These are phyloP conservation scores for Polymixis flavicincta DNA, from an alignment of 2,888 invertebrate genomes.

Conservation along the genomic window DNA sequence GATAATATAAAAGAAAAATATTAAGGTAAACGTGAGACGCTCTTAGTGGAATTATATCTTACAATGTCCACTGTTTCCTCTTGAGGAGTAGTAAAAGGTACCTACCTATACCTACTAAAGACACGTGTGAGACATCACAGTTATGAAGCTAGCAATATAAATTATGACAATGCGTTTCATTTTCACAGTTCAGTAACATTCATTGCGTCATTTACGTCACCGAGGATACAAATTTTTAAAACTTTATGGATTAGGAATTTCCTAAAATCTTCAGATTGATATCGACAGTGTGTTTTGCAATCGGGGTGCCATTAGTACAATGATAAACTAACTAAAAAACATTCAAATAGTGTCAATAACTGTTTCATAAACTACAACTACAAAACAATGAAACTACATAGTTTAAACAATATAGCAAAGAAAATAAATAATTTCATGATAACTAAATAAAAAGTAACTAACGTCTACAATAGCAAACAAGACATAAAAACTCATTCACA, in stretches of 20 bases:
- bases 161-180: neutral
- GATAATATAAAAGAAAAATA: slow-evolving; percentile 64
- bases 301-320: neutral
- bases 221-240: neutral
- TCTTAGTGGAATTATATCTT: slow-evolving; percentile 53
- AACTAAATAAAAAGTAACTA: slow-evolving; percentile 65
- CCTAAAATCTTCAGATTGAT: neutral
- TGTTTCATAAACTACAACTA: neutral
- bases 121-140: neutral
- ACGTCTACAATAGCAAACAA: slow-evolving; percentile 70
- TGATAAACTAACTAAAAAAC: neutral
- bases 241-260: no score
- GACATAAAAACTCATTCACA: slow-evolving; percentile 67
- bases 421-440: slow-evolving; percentile 57
- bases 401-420: slow-evolving; percentile 24
- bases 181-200: neutral
- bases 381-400: slow-evolving; percentile 7
- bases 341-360: neutral
- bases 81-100: neutral
- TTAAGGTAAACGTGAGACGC: slow-evolving; percentile 56
- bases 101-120: neutral
- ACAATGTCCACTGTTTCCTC: neutral
- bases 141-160: neutral
- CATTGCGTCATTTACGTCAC: neutral
- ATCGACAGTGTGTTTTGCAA: neutral